Evolutionary conservation across 2,113 vertebrate species (phyloP).

Genomic region (Sinocyclocheilus anophthalmus): DNA sequence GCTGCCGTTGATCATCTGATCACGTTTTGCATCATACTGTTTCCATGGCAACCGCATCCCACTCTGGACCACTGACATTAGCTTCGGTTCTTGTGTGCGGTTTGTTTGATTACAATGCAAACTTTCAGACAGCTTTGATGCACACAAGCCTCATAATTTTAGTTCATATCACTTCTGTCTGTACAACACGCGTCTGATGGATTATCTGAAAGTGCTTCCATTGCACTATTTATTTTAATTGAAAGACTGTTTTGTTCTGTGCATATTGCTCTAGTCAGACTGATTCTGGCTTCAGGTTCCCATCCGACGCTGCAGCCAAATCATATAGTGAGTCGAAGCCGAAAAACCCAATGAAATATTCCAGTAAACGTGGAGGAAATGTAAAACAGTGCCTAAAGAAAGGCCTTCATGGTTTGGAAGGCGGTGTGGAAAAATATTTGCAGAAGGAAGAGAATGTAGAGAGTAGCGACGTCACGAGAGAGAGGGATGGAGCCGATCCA

Average conservation of each 20-base stretch:
- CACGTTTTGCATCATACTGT: neutral
- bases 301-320: slow-evolving; percentile 33
- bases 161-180: neutral
- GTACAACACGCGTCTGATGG: too few species aligned
- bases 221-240: neutral
- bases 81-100: neutral
- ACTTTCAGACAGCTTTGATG: neutral
- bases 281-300: neutral
- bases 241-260: neutral
- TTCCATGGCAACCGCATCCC: neutral
- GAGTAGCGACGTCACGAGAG: slow-evolving; percentile 56
- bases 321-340: slow-evolving; percentile 12
- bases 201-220: neutral
- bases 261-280: neutral
- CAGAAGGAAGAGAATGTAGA: slow-evolving; percentile 64
- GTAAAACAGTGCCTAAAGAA: slow-evolving; percentile 61
- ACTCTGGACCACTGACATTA: neutral
- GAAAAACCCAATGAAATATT: slow-evolving; percentile 39
- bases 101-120: neutral
- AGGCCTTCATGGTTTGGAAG: slow-evolving; percentile 74
- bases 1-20: too few species aligned
- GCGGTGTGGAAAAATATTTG: slow-evolving; percentile 75
- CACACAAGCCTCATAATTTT: neutral
- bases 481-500: slow-evolving; percentile 28
- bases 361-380: slow-evolving; percentile 43